A percentile compares a stretch with the other conserved stretches of the same genome.
Conservation (phyloP, 2,797 vertebrate genomes). For the Cyprinella venusta region DNA sequence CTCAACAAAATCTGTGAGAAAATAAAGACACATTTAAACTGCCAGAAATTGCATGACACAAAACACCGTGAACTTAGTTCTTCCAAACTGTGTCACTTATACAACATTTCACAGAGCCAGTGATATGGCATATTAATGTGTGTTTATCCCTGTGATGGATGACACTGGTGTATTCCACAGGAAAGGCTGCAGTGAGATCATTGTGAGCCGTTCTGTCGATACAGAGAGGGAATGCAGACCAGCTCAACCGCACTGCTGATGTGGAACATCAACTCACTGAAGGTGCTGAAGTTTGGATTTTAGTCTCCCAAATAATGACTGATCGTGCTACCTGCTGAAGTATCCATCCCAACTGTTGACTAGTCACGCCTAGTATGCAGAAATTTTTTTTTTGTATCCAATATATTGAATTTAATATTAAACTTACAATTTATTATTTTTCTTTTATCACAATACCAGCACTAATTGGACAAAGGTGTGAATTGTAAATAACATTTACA, state of each 20-base stretch:
- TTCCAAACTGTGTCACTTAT: constrained; percentile 48
- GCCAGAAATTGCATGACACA: constrained; percentile 53
- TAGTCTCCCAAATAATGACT: neutral
- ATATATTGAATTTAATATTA: neutral
- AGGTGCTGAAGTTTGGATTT: constrained; percentile 8
- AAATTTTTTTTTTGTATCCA: neutral
- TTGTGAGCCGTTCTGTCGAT: constrained; percentile 46
- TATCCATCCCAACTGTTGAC: neutral
- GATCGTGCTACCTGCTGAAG: neutral
- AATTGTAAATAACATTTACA: neutral
- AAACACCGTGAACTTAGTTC: constrained; percentile 41
- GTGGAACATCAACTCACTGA: constrained; percentile 17
- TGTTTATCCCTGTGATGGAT: constrained; percentile 59
- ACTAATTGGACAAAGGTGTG: neutral
- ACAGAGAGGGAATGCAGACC: constrained; percentile 39
- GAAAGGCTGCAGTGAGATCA: constrained; percentile 60
- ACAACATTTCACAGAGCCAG: constrained; percentile 45
- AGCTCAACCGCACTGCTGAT: constrained; percentile 10
- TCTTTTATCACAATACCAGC: neutral
- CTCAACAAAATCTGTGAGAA: constrained; percentile 17
- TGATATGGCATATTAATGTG: constrained; percentile 48
- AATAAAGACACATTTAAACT: constrained; percentile 35
- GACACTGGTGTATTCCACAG: constrained; percentile 32
- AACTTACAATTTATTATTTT: neutral
- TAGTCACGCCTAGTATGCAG: neutral